Evolutionary conservation across 2,888 invertebrate species (phyloP).

Genomic region (Metopia argyrocephala): DNA sequence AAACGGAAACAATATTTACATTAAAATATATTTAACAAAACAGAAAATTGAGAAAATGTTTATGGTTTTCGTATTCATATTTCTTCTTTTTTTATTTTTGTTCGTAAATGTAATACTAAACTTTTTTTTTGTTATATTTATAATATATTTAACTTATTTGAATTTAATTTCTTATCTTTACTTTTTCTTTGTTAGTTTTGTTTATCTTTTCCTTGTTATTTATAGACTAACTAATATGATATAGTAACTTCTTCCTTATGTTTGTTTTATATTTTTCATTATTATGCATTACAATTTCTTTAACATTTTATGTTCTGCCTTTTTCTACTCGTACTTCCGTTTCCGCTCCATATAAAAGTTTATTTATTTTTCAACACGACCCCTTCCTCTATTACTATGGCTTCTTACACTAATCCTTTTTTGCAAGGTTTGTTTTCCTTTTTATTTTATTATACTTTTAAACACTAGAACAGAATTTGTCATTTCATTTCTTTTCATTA

Average conservation of each 20-base stretch:
- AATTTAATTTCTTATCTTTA: conserved; percentile 29
- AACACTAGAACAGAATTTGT: conserved; percentile 47
- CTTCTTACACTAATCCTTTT: conserved; percentile 17
- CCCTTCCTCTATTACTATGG: not conserved
- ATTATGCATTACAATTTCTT: not conserved
- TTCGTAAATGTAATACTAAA: not conserved
- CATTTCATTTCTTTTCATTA: conserved; percentile 31
- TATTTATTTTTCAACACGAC: not conserved
- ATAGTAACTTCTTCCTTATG: conserved; percentile 71
- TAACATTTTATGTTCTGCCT: conserved; percentile 23
- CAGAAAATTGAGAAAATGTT: too few species aligned
- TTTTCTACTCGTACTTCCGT: conserved; percentile 28
- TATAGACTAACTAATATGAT: conserved; percentile 74
- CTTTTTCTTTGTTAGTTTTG: not conserved
- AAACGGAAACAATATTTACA: too few species aligned
- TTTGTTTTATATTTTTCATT: conserved; percentile 18
- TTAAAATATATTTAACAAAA: not conserved
- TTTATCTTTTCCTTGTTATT: conserved; percentile 20
- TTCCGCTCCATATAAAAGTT: conserved; percentile 23
- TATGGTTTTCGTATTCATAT: not conserved
- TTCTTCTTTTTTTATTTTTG: not conserved
- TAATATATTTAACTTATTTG: conserved; percentile 41
- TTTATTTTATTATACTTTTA: not conserved
- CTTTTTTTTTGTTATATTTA: not conserved
- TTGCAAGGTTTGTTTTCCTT: not conserved